Percentiles rank a stretch among this genome's conserved stretches.
phyloP scores from a whole-genome alignment of 2,888 invertebrate species.

The Mythimna loreyi region DNA sequence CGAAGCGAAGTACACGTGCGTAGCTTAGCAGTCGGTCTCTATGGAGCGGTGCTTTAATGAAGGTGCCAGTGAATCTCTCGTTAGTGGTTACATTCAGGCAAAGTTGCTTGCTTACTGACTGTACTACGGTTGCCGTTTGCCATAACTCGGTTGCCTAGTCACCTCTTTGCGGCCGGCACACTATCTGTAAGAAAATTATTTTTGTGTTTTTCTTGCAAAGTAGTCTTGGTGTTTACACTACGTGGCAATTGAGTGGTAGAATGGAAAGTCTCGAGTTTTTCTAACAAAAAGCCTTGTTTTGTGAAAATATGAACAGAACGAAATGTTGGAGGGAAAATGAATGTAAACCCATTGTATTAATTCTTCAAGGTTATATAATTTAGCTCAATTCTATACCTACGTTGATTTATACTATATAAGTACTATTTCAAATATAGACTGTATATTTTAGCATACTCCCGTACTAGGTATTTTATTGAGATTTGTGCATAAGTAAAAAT shows the following conservation, averaged over 20 bases:
- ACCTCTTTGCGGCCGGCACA: conserved; percentile 18
- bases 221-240: conserved; percentile 14
- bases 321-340: neutral
- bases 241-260: neutral
- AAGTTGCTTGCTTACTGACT: conserved; percentile 33
- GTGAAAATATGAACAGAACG: neutral
- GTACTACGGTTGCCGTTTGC: conserved; percentile 12
- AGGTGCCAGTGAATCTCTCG: conserved; percentile 25
- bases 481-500: neutral
- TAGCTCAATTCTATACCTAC: neutral
- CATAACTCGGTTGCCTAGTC: conserved; percentile 22
- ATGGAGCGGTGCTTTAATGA: conserved; percentile 1
- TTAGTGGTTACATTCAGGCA: conserved; percentile 29
- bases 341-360: neutral
- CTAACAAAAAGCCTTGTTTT: neutral
- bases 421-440: neutral
- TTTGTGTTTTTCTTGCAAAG: conserved; percentile 35
- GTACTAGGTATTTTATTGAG: neutral
- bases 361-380: neutral
- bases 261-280: neutral
- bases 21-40: neutral
- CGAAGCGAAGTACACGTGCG: neutral
- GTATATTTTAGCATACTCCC: neutral
- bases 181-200: conserved; percentile 30
- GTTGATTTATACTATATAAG: neutral